Conservation (phyloP, 2,797 vertebrate species). For the Myotis myotis region DNA sequence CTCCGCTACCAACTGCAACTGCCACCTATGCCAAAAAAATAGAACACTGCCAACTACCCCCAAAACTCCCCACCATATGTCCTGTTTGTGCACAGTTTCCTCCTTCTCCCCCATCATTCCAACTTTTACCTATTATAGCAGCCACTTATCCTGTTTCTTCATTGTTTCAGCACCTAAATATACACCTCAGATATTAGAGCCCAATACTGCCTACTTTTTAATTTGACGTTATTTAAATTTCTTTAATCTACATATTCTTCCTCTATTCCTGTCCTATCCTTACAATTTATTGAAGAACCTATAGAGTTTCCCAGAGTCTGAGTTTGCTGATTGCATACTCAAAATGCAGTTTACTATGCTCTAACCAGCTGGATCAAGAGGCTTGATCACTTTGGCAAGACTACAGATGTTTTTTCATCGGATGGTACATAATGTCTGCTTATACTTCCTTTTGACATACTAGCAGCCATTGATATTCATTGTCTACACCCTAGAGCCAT, state of each 20-base stretch:
- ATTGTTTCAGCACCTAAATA: background rate
- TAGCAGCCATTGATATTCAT: background rate
- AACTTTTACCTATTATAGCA: background rate
- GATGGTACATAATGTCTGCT: background rate
- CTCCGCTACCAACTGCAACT: background rate
- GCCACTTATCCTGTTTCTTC: background rate
- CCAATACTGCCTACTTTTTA: background rate
- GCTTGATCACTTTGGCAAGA: background rate
- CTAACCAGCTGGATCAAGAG: background rate
- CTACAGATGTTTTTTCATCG: background rate
- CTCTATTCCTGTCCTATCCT: background rate
- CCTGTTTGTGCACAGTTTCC: background rate
- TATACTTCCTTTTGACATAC: background rate
- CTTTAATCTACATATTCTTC: background rate
- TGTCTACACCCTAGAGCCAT: background rate
- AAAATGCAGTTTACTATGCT: background rate
- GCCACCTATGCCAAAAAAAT: background rate
- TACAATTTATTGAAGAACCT: background rate
- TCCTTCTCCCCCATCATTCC: background rate
- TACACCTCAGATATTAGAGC: background rate
- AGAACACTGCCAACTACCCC: background rate
- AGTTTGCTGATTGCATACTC: background rate
- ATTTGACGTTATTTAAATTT: background rate
- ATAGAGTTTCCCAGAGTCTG: background rate
- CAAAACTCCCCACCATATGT: background rate